These are phyloP conservation scores for Morone saxatilis DNA, from an alignment of 2,113 vertebrate genomes.

Conservation along the genomic window DNA sequence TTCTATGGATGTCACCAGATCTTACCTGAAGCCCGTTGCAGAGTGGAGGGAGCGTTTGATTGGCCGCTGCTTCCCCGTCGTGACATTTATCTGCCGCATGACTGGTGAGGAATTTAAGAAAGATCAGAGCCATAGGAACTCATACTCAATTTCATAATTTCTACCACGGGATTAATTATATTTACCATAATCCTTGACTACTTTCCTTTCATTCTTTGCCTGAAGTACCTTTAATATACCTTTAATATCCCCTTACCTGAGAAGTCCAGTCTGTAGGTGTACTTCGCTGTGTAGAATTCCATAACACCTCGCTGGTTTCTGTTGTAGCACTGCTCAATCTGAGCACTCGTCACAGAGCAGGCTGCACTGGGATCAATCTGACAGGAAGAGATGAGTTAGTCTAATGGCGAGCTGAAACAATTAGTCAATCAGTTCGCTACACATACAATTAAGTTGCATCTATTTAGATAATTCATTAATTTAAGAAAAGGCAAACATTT, in stretches of 20 bases:
- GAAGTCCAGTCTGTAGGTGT: constrained; percentile 95
- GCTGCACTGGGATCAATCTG: constrained; percentile 92
- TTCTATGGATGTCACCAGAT: neutral
- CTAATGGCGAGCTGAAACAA: neutral
- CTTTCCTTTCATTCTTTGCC: neutral
- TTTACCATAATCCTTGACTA: neutral
- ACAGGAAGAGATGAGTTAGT: constrained; percentile 48
- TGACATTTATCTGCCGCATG: constrained; percentile 95
- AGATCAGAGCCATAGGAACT: constrained; percentile 7
- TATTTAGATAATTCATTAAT: neutral
- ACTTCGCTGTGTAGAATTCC: constrained; percentile 95
- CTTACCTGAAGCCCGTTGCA: constrained; percentile 94
- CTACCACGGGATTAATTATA: neutral
- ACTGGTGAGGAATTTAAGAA: constrained; percentile 74
- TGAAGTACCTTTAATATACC: too few relatives aligned
- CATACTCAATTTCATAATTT: neutral
- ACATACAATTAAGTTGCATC: neutral
- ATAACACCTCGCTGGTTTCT: constrained; percentile 90
- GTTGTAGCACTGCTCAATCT: constrained; percentile 94
- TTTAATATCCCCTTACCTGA: constrained; percentile 80
- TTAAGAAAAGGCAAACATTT: neutral
- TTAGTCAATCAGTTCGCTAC: neutral
- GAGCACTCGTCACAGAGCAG: constrained; percentile 94
- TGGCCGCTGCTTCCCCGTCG: constrained; percentile 92
- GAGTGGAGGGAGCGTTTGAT: constrained; percentile 95